A percentile compares a stretch with the other conserved stretches of the same genome.
Conservation (phyloP, 2,888 invertebrate species). For the Volucella bombylans region DNA sequence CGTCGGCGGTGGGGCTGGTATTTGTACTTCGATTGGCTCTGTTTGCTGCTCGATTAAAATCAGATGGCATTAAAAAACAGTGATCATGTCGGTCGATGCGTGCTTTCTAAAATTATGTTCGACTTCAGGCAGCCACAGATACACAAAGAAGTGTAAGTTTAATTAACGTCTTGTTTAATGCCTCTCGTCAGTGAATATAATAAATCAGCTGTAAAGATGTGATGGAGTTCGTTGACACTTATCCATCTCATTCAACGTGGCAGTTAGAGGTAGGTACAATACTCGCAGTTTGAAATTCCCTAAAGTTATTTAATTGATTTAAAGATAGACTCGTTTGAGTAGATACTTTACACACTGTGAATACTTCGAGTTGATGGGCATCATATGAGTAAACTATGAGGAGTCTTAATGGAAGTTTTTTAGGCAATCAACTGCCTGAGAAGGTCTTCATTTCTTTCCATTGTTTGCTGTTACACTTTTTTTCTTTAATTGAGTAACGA, state of each 20-base stretch:
- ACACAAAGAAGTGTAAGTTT: slow-evolving; percentile 34
- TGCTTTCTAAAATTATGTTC: slow-evolving; percentile 54
- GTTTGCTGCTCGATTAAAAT: slow-evolving; percentile 23
- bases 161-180: slow-evolving; percentile 44
- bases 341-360: background rate
- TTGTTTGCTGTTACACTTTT: slow-evolving; percentile 7
- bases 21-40: slow-evolving; percentile 30
- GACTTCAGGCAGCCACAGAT: background rate
- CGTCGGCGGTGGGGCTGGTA: background rate
- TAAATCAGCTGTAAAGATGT: slow-evolving; percentile 4
- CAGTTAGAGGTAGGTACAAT: slow-evolving; percentile 1
- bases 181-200: slow-evolving; percentile 24
- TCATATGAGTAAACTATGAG: slow-evolving; percentile 3
- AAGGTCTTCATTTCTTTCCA: background rate
- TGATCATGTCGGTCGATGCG: background rate
- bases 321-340: background rate
- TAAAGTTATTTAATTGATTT: background rate
- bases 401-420: background rate
- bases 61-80: slow-evolving; percentile 30
- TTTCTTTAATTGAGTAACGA: slow-evolving; percentile 23
- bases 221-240: slow-evolving; percentile 32
- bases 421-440: background rate
- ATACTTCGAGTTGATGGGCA: background rate
- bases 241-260: slow-evolving; percentile 21
- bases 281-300: background rate